phyloP scores from a whole-genome alignment of 2,888 invertebrate genomes.

The Myopa tessellatipennis region DNA sequence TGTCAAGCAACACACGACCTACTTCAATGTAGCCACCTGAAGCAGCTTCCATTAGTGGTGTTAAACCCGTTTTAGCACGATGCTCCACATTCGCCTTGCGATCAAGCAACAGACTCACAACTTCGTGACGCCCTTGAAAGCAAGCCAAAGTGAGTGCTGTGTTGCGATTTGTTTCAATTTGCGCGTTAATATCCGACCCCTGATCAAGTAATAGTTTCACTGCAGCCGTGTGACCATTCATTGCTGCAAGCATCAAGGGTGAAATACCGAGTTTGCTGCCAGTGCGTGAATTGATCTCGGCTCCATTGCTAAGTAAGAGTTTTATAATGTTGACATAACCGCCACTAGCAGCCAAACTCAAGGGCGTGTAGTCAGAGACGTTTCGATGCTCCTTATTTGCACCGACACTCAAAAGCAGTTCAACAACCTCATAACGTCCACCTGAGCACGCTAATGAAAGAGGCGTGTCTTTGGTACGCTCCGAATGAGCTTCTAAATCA shows the following conservation, averaged over 20 bases:
- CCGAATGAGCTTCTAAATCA: slow-evolving; percentile 98
- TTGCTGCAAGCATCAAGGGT: slow-evolving; percentile 98
- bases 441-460: slow-evolving; percentile 97
- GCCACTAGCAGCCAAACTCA: slow-evolving; percentile 98
- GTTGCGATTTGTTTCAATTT: slow-evolving; percentile 99
- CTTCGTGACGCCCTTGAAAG: slow-evolving; percentile 99
- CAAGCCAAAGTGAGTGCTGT: slow-evolving; percentile 98
- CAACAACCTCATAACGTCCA: slow-evolving; percentile 96
- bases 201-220: slow-evolving; percentile 94
- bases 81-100: slow-evolving; percentile 99
- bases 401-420: slow-evolving; percentile 85
- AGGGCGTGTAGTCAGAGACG: slow-evolving; percentile 98
- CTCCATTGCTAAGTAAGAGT: slow-evolving; percentile 90
- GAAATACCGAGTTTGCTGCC: slow-evolving; percentile 98
- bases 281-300: slow-evolving; percentile 97
- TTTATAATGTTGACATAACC: slow-evolving; percentile 99
- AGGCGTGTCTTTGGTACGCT: slow-evolving; percentile 98
- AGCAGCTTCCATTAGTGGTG: slow-evolving; percentile 99
- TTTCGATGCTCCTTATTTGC: slow-evolving; percentile 99
- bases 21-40: slow-evolving; percentile 99
- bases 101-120: slow-evolving; percentile 94
- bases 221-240: slow-evolving; percentile 98
- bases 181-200: slow-evolving; percentile 99
- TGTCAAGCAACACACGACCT: slow-evolving; percentile 92
- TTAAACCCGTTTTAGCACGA: slow-evolving; percentile 97